These are phyloP conservation scores for Ectropis grisescens DNA, from an alignment of 1,140 invertebrate species.

Conservation along the genomic window DNA sequence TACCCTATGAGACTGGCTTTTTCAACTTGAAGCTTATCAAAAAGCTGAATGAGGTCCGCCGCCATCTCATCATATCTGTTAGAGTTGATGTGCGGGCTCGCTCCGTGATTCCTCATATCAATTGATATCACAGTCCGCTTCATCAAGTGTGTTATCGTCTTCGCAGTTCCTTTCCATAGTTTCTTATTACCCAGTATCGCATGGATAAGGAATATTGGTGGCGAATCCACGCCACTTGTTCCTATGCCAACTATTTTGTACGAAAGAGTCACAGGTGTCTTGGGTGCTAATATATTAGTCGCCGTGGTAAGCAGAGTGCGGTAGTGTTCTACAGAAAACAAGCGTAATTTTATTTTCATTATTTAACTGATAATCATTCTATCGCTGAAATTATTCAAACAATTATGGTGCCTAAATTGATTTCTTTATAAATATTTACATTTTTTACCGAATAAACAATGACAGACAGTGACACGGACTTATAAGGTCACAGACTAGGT, in stretches of 20 bases:
- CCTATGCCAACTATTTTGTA: conserved; percentile 7
- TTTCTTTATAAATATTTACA: too few species aligned
- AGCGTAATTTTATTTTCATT: too few species aligned
- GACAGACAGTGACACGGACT: too few species aligned
- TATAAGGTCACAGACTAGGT: too few species aligned
- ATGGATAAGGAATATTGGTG: conserved; percentile 86
- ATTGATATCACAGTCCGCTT: conserved; percentile 80
- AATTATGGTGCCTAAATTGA: too few species aligned
- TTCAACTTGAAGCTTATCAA: conserved; percentile 73
- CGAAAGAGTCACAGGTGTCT: conserved; percentile 3
- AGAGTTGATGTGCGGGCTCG: conserved; percentile 81
- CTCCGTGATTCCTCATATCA: conserved; percentile 93
- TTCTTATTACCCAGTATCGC: conserved; percentile 85
- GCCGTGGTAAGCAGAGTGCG: too few species aligned
- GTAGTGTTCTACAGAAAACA: too few species aligned
- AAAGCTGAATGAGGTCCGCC: conserved; percentile 78
- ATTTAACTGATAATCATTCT: too few species aligned
- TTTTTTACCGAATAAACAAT: too few species aligned
- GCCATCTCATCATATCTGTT: conserved; percentile 82
- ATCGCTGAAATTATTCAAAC: too few species aligned
- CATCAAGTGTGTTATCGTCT: conserved; percentile 76
- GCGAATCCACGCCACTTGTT: conserved; percentile 4
- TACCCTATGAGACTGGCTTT: conserved; percentile 85
- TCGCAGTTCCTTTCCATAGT: conserved; percentile 86
- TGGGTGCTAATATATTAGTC: too few species aligned